Conservation (phyloP, 1,140 invertebrate species). For the Calephelis virginiensis region DNA sequence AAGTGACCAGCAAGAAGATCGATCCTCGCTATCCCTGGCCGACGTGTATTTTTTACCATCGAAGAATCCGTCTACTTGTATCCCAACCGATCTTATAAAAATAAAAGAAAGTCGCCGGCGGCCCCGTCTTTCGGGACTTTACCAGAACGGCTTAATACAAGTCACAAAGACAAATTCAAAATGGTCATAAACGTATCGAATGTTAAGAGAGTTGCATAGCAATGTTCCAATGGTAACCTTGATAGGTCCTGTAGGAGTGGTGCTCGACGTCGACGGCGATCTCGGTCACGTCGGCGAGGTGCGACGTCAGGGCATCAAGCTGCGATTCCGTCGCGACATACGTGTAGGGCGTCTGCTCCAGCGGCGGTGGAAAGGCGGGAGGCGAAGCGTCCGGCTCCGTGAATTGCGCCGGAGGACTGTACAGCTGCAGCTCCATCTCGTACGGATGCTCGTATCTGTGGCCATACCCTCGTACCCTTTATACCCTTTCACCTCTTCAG, state of each 20-base stretch:
- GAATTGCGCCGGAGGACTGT: slow-evolving; percentile 77
- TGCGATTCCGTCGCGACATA: slow-evolving; percentile 84
- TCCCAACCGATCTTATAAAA: no score
- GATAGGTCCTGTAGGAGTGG: slow-evolving; percentile 64
- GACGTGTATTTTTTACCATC: no score
- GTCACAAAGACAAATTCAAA: background rate
- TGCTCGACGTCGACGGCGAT: slow-evolving; percentile 63
- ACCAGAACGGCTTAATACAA: background rate
- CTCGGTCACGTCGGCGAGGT: slow-evolving; percentile 83
- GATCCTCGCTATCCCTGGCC: no score
- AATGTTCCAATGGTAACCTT: slow-evolving; percentile 40
- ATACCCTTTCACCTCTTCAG: no score
- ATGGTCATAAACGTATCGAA: background rate
- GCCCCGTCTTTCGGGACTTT: no score
- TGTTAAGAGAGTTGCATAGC: no score
- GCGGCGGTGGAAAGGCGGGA: slow-evolving; percentile 63
- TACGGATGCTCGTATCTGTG: slow-evolving; percentile 91
- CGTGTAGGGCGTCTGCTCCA: slow-evolving; percentile 84
- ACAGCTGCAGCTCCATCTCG: slow-evolving; percentile 89
- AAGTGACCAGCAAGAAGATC: no score
- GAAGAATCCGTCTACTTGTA: no score
- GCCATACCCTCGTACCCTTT: background rate
- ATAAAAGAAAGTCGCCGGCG: no score
- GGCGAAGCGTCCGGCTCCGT: slow-evolving; percentile 64
- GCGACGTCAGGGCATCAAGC: slow-evolving; percentile 83